phyloP scores from a whole-genome alignment of 2,888 invertebrate species.

The Lithosia quadra region DNA sequence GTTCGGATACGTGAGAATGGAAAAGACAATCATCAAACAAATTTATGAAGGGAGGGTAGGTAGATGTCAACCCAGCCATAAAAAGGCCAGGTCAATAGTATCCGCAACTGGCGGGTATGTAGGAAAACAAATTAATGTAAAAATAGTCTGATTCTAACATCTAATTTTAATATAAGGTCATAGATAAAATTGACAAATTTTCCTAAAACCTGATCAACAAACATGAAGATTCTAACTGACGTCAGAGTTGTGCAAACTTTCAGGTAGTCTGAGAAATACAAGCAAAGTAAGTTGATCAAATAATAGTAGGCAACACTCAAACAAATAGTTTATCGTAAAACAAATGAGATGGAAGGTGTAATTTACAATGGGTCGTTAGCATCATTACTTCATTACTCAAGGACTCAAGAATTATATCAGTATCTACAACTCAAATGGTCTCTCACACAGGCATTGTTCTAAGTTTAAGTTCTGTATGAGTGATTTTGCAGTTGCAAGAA shows the following conservation, averaged over 20 bases:
- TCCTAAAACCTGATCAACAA: not conserved
- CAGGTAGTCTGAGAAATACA: not conserved
- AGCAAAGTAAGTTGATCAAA: not conserved
- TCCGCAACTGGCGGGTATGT: no score
- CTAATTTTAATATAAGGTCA: not conserved
- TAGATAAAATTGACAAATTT: not conserved
- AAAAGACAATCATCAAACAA: no score
- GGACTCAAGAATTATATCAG: not conserved
- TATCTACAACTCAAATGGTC: no score
- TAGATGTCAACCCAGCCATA: no score
- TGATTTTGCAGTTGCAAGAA: no score
- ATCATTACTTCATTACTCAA: not conserved
- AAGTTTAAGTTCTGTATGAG: no score
- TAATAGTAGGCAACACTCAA: not conserved
- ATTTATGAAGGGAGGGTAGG: no score
- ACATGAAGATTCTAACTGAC: not conserved
- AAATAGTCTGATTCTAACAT: no score
- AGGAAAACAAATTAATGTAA: no score
- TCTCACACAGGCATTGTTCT: no score
- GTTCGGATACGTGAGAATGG: no score
- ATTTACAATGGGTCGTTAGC: not conserved
- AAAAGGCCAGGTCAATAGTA: no score
- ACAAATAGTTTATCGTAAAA: constrained; percentile 10
- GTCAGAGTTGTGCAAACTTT: not conserved
- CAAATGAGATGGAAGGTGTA: not conserved